Evolutionary conservation across 2,888 invertebrate genomes (phyloP), one percentile per base, ranked within the genome.

Genomic region (Strigamia crassipes): DNA sequence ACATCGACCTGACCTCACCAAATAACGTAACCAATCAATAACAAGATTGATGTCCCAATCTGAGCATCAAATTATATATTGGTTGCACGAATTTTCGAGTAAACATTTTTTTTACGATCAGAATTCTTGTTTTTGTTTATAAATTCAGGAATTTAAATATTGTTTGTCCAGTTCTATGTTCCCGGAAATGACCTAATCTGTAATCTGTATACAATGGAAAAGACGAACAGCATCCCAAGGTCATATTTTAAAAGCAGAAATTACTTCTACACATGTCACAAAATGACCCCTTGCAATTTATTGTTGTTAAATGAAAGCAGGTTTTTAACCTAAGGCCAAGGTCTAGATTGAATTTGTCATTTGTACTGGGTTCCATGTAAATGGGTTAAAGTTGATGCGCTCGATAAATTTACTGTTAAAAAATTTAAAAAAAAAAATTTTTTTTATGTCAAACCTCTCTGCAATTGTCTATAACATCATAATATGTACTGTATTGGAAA

Each of bases 291-390:
- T 31, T 73, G 23, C 73, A 73, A 73, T 73, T 31, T 31, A n/a
- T 73, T 73, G 73, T 31, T 27, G 23, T 73, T 27, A 31, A 27
- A 73, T 73, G 13, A 73, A 73, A 73, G 73, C 23, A 73, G 73
- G 73, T 73, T 73, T 12, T 73, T 73, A 73, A 73, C 73, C 73
- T 73, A 73, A 73, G 73, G 73, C 73, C 73, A 73, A 73, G 73
- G 73, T 73, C 73, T 73, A 56, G 56, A 56, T 56, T 56, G 56
- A 56, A 18, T 56, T 56, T 56, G 56, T 56, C 56, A 56, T 56
- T 56, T 56, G 38, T 38, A 56, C 18, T 56, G n/a, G 15, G 56
- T 56, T 56, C 18, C 56, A 56, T 56, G 56, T 56, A 56, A 56
- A 56, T 56, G 56, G 56, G 56, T 56, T 56, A 56, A 56, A 56